Conservation (phyloP, 2,113 vertebrate genomes). For the Holacanthus passer region DNA sequence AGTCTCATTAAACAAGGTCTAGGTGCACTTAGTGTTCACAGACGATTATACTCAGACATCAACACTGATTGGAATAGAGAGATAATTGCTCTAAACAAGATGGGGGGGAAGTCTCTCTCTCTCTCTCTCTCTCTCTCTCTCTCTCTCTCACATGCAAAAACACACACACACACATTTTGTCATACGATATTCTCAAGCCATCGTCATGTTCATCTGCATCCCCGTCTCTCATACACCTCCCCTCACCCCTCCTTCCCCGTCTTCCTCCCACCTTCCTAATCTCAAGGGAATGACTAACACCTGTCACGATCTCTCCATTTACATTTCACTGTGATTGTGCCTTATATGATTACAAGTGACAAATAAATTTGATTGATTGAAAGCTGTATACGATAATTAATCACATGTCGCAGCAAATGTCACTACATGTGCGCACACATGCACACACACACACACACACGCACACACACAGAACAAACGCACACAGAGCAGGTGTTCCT, state of each 20-base stretch:
- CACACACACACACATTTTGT: conserved; percentile 6
- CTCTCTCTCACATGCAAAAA: background rate
- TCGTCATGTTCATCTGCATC: conserved; percentile 40
- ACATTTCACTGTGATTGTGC: too few relatives aligned
- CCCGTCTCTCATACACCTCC: conserved; percentile 14
- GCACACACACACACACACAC: background rate
- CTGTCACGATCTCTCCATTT: conserved; percentile 55
- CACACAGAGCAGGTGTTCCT: conserved; percentile 45
- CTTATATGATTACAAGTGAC: too few relatives aligned
- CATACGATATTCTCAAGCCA: conserved; percentile 32
- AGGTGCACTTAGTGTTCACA: conserved; percentile 66
- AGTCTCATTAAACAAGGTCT: conserved; percentile 65
- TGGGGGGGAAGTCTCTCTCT: conserved; percentile 7
- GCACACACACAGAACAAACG: background rate
- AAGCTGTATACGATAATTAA: conserved; percentile 66
- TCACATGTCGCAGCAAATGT: conserved; percentile 66
- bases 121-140: background rate
- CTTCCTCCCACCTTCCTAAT: conserved; percentile 58
- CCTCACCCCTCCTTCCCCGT: background rate
- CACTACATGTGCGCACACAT: conserved; percentile 35
- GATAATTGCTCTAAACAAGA: conserved; percentile 71
- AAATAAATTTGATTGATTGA: too few relatives aligned
- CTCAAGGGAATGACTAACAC: conserved; percentile 65
- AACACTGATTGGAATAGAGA: conserved; percentile 68
- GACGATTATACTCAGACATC: conserved; percentile 68